Conservation (phyloP, 1,140 invertebrate species). For the Zaprionus nigranus region DNA sequence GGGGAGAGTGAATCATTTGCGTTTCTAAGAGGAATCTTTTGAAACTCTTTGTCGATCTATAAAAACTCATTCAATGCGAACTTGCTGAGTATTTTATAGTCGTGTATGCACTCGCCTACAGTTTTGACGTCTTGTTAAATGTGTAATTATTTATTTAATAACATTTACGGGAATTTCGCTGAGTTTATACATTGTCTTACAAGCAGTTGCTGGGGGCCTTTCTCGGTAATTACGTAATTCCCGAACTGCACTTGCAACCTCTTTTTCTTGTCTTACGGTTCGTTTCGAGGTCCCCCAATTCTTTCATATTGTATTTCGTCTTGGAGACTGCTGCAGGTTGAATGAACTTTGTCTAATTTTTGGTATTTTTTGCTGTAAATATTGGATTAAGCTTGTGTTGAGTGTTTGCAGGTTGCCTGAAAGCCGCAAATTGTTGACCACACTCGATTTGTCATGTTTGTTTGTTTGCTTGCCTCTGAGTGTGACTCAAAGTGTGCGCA, state of each 20-base stretch:
- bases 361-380: background rate
- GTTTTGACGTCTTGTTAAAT: background rate
- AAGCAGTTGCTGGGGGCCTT: background rate
- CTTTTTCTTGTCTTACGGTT: background rate
- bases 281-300: background rate
- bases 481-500: conserved; percentile 13
- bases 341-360: background rate
- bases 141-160: conserved; percentile 9
- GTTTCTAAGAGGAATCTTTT: no score
- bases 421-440: conserved; percentile 17
- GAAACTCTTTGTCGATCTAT: no score
- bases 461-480: conserved; percentile 21
- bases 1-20: background rate
- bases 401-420: conserved; percentile 46
- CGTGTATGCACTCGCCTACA: background rate
- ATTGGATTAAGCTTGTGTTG: conserved; percentile 28
- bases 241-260: conserved; percentile 8
- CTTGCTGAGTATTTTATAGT: background rate
- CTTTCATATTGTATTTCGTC: background rate
- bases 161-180: conserved; percentile 5
- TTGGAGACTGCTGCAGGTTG: background rate
- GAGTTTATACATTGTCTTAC: conserved; percentile 3
- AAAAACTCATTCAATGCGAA: no score
- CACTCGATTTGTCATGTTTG: background rate
- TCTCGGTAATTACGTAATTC: conserved; percentile 19